Percentiles rank a stretch among this genome's conserved stretches.
Conservation (phyloP, 2,888 invertebrate genomes). For the Torymus texanus region DNA sequence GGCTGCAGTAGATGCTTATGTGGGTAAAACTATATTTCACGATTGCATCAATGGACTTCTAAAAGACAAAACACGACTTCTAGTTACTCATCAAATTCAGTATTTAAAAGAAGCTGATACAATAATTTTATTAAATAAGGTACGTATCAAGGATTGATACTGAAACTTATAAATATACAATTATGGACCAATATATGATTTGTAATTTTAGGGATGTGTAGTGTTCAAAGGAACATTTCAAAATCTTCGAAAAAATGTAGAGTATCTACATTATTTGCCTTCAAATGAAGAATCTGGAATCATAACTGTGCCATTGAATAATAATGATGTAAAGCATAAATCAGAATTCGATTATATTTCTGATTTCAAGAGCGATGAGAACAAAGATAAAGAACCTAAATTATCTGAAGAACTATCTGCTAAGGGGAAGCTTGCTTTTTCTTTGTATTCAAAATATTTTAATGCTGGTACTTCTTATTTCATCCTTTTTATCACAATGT, state of each 20-base stretch:
- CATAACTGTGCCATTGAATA: too few relatives aligned
- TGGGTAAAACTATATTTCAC: conserved; percentile 84
- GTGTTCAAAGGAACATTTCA: conserved; percentile 78
- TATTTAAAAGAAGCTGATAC: conserved; percentile 77
- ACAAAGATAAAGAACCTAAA: conserved; percentile 66
- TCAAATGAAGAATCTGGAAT: background rate
- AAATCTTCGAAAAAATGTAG: conserved; percentile 77
- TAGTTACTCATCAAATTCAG: conserved; percentile 86
- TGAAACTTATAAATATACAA: too few relatives aligned
- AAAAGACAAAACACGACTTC: conserved; percentile 81
- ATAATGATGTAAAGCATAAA: too few relatives aligned
- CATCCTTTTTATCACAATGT: conserved; percentile 77
- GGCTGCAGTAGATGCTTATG: conserved; percentile 86
- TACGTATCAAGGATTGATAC: conserved; percentile 46
- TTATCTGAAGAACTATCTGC: conserved; percentile 81
- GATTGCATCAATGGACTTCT: conserved; percentile 82
- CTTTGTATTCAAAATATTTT: conserved; percentile 83
- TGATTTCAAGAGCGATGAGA: conserved; percentile 55
- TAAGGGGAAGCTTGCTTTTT: conserved; percentile 80
- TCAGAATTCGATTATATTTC: background rate
- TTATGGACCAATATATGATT: too few relatives aligned
- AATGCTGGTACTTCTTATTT: conserved; percentile 81
- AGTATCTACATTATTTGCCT: conserved; percentile 1
- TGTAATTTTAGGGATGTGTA: conserved; percentile 78
- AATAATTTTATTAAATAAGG: conserved; percentile 67